Base-by-base conservation (phyloP, 1,140 invertebrate species). In the Liolophura sinensis region DNA sequence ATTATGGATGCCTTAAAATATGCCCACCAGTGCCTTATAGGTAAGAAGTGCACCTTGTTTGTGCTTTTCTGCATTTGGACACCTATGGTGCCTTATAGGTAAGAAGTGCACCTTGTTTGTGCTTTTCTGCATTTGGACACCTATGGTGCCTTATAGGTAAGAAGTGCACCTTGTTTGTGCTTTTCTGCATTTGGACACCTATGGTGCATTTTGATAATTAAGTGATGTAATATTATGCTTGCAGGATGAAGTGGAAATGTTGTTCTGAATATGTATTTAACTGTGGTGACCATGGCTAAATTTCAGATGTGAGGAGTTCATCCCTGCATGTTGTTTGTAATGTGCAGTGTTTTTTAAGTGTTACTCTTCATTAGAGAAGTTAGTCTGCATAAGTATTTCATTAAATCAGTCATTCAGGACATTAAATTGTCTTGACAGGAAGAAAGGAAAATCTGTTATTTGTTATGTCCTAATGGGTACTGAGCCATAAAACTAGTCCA, bases 1-100 rank as follows among this genome's bases (percentile, higher is more conserved):
- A 73, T 84, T 15, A 82, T 81, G 81, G 82, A 84, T 74, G 81
- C 81, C 25, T 67, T 83, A 15, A 74, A 78, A 54, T 80, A 78
- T 66, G 82, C 82, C 60, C 82, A 84, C 64, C 73, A 74, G 58
- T 78, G 77, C 54, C 70, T 84, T 48, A 82, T 84, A 64, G 81
- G 81, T 82, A 65, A 81, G 80, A 72, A 56, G 14, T 18, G n/a
- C n/a, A n/a, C n/a, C n/a, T 22, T 25, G 27, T 51, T 31, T 59
- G 27, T 31, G 18, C 11, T 11, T 11, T 0, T 24, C 18, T 59
- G 20, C 27, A 31, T 0, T 40, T 40, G 31, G 51, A 54, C 22
- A 24, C n/a, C 18, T 20, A 20, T 54, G 7, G 58, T 78, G 77
- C 54, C 70, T 84, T 48, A 82, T 84, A 64, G 81, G 81, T 82